A percentile compares a stretch with the other conserved stretches of the same genome.
Evolutionary conservation across 2,113 vertebrate genomes (phyloP).

Genomic region (Tyrannus savana): DNA sequence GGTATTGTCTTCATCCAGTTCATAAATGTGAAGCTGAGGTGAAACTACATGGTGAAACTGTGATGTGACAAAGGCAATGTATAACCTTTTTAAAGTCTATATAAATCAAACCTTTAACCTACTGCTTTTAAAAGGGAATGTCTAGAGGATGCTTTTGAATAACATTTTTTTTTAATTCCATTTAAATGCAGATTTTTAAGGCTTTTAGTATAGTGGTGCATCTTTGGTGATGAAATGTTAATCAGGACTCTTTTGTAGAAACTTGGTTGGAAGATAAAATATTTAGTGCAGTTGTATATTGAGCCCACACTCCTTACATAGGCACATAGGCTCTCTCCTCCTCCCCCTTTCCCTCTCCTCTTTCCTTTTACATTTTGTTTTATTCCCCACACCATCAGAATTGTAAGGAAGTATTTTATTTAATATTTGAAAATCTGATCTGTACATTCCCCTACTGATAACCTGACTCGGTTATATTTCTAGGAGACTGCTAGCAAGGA

Average conservation of each 20-base stretch:
- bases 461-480: not conserved
- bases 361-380: not conserved
- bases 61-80: constrained; percentile 18
- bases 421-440: not conserved
- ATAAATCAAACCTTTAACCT: constrained; percentile 59
- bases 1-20: constrained; percentile 27
- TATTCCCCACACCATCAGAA: not conserved
- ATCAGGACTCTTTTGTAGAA: constrained; percentile 54
- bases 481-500: not conserved
- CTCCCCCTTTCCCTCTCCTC: not conserved
- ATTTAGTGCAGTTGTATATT: constrained; percentile 44
- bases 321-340: not conserved
- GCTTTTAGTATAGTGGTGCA: constrained; percentile 32
- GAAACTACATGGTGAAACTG: constrained; percentile 37
- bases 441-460: not conserved
- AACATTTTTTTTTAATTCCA: constrained; percentile 38
- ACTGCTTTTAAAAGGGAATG: constrained; percentile 45
- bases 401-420: not conserved
- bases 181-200: constrained; percentile 72
- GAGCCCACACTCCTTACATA: not conserved
- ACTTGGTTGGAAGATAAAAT: constrained; percentile 52
- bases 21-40: constrained; percentile 24
- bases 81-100: constrained; percentile 60
- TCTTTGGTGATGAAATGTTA: constrained; percentile 64
- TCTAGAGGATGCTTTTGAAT: constrained; percentile 48